phyloP scores from a whole-genome alignment of 2,113 vertebrate genomes.

The Prunella fulvescens region DNA sequence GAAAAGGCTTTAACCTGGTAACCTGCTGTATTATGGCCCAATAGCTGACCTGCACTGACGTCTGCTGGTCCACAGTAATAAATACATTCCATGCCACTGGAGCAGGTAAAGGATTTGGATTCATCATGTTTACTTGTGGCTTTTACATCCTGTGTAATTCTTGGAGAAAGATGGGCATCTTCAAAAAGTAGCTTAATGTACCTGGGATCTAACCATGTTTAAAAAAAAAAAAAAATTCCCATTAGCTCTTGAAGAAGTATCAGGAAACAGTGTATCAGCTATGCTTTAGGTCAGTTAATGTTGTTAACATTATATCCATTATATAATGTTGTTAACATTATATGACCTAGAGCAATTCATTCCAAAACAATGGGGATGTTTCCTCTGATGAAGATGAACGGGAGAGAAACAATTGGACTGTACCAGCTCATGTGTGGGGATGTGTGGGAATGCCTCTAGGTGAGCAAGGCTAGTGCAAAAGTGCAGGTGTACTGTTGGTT shows the following conservation, averaged over 20 bases:
- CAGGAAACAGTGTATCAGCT: not conserved
- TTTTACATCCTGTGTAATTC: not conserved
- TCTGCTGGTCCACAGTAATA: not conserved
- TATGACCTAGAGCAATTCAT: not conserved
- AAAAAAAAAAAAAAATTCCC: not conserved
- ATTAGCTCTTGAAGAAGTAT: not conserved
- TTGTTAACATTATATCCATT: not conserved
- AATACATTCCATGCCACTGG: not conserved
- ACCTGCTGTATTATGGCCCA: not conserved
- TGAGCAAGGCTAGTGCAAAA: not conserved
- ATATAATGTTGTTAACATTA: not conserved
- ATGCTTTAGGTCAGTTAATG: not conserved
- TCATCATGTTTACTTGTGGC: not conserved
- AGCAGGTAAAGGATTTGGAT: not conserved
- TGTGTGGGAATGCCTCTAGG: not conserved
- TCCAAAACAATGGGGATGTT: not conserved
- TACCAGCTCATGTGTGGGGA: not conserved
- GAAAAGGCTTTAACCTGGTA: not conserved
- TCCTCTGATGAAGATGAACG: not conserved
- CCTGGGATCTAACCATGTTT: not conserved
- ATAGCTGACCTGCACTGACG: not conserved
- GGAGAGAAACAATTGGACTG: not conserved
- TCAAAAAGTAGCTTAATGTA: not conserved
- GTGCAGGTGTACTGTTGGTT: not conserved
- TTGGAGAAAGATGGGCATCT: not conserved